These are phyloP conservation scores for Pseudomyrmex pallidus DNA, from an alignment of 1,140 invertebrate species.

Conservation along the genomic window DNA sequence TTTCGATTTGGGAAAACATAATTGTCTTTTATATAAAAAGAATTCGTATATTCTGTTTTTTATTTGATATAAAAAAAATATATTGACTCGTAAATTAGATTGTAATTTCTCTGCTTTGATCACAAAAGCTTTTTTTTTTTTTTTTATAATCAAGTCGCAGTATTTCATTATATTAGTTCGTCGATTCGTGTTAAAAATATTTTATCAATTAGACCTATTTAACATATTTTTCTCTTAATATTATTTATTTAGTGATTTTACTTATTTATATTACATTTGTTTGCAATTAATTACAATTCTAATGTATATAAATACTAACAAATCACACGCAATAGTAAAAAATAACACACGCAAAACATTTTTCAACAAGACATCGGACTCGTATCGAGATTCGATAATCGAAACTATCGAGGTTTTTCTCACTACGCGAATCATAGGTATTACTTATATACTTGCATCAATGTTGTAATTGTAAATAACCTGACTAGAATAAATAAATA, in stretches of 20 bases:
- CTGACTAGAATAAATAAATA: too few relatives aligned
- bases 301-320: too few relatives aligned
- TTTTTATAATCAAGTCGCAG: neutral
- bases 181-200: neutral
- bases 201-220: neutral
- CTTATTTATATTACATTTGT: neutral
- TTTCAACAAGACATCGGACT: too few relatives aligned
- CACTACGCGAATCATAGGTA: too few relatives aligned
- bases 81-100: conserved; percentile 16
- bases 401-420: too few relatives aligned
- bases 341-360: too few relatives aligned
- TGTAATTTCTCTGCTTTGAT: neutral
- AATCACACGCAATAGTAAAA: too few relatives aligned
- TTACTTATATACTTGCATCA: too few relatives aligned
- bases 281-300: too few relatives aligned
- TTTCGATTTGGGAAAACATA: conserved; percentile 2
- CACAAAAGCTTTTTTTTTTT: neutral
- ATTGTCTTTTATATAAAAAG: neutral
- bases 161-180: neutral
- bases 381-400: too few relatives aligned
- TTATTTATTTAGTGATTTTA: neutral
- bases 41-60: neutral
- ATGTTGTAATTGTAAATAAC: too few relatives aligned
- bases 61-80: neutral
- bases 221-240: neutral